Conservation (phyloP, 2,888 invertebrate species). For the Rotaria socialis region DNA sequence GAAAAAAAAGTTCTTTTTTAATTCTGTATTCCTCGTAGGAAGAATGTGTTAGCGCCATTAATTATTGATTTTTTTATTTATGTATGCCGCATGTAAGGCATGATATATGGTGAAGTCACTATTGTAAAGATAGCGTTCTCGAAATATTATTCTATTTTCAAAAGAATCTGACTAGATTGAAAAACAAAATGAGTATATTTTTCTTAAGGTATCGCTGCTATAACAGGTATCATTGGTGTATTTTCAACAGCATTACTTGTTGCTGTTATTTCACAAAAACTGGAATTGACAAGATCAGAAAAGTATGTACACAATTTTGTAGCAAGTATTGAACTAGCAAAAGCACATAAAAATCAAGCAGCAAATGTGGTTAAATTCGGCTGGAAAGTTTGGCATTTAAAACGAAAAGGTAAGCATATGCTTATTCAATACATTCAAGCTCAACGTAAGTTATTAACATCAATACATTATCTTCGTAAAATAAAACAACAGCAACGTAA, state of each 20-base stretch:
- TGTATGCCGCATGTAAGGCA: not conserved
- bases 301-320: slow-evolving; percentile 59
- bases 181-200: no score
- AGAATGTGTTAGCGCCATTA: not conserved
- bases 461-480: slow-evolving; percentile 56
- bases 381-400: slow-evolving; percentile 41
- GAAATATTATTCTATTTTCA: no score
- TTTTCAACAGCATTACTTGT: slow-evolving; percentile 58
- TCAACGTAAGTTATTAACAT: slow-evolving; percentile 54
- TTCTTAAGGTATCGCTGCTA: not conserved
- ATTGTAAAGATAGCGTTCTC: no score
- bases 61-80: not conserved
- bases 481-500: slow-evolving; percentile 56
- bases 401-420: slow-evolving; percentile 35
- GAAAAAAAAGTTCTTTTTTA: not conserved
- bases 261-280: slow-evolving; percentile 53
- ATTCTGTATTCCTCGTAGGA: not conserved
- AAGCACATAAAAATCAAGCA: slow-evolving; percentile 50
- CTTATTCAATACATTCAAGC: slow-evolving; percentile 46
- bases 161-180: no score
- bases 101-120: not conserved
- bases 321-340: slow-evolving; percentile 56
- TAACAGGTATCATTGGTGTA: slow-evolving; percentile 54
- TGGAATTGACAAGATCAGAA: slow-evolving; percentile 57
- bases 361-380: slow-evolving; percentile 46